Base-by-base conservation (phyloP, 1,140 invertebrate genomes). In the Oscheius sp. region DNA sequence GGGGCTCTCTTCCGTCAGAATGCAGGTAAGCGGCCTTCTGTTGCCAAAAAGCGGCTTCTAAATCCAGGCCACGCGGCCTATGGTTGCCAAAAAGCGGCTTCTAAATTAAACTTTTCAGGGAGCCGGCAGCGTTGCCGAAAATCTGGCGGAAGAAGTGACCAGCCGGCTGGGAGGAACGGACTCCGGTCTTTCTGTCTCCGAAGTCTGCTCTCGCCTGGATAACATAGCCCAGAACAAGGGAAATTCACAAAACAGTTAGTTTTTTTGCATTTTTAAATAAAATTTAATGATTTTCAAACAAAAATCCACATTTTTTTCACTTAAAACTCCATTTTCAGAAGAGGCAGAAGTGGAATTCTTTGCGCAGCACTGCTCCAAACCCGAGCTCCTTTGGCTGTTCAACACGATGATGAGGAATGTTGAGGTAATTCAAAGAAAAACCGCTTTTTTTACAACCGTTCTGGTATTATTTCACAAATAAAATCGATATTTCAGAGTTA, bases 361-460 rank as follows among this genome's bases (percentile, higher is more conserved):
- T 55, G 49, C 23, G 15, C 49, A 42, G 23, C 58, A 42, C 13
- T 68, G 67, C 18, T 68, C 67, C 15, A 38, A 71, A 34, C 45
- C 63, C 20, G 69, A 71, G 42, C 28, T 71, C 13, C 35, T 61
- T 35, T 71, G 69, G 69, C n/a, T 71, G 0, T 64, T 71, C 61
- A 65, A 63, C 35, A 64, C 52, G n/a, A 71, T 71, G 34, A 35
- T 71, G 10, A 28, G 61, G 2, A 65, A 71, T 31, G 52, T 58
- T 7, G 69, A 62, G 42, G 58, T 58, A 34, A 28, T 34, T 63
- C 26, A 32, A 32, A 32, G 32, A 0, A 0, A 45, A 0, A 45
- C 18, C 23, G 18, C 15, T 18, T 18, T 15, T 18, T 45, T 15
- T 45, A 23, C 15, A 15, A 23, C 42, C 23, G 18, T 18, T 45